A percentile compares a stretch with the other conserved stretches of the same genome.
These are phyloP conservation scores for Mus caroli DNA, from an alignment of 2,797 vertebrate species.

Conservation along the genomic window DNA sequence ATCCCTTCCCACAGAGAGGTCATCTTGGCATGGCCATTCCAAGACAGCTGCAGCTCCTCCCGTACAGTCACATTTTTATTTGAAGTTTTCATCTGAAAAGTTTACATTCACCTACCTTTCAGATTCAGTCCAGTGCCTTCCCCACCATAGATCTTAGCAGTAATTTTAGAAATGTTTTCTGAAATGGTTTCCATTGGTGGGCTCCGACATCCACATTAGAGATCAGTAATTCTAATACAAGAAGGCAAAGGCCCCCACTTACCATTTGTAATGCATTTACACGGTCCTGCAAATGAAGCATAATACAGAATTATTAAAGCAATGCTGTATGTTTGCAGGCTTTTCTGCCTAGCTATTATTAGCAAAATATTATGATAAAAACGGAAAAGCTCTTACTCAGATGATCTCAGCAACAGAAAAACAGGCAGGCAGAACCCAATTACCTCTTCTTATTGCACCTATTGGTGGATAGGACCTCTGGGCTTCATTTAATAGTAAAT, in stretches of 20 bases:
- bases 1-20: not conserved
- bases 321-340: conserved; percentile 34
- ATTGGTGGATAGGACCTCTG: not conserved
- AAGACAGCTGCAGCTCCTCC: conserved; percentile 21
- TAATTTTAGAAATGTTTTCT: conserved; percentile 69
- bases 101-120: conserved; percentile 69
- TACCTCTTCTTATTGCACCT: not conserved
- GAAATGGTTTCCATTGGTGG: conserved; percentile 48
- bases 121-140: conserved; percentile 59
- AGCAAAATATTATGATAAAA: conserved; percentile 41
- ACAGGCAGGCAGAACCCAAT: not conserved
- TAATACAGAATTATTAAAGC: conserved; percentile 79
- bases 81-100: conserved; percentile 39
- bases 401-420: conserved; percentile 45
- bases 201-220: conserved; percentile 72
- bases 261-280: conserved; percentile 94
- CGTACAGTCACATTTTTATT: conserved; percentile 20
- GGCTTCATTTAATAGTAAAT: conserved; percentile 39
- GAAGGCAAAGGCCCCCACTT: conserved; percentile 85
- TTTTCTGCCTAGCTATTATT: conserved; percentile 34
- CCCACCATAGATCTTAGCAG: conserved; percentile 60
- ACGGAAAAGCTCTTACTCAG: conserved; percentile 19
- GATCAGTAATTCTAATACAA: conserved; percentile 71
- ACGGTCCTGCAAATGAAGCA: conserved; percentile 92
- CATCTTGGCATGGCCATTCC: not conserved